phyloP scores from a whole-genome alignment of 2,888 invertebrate genomes.

The Chloroclystis v-ata region DNA sequence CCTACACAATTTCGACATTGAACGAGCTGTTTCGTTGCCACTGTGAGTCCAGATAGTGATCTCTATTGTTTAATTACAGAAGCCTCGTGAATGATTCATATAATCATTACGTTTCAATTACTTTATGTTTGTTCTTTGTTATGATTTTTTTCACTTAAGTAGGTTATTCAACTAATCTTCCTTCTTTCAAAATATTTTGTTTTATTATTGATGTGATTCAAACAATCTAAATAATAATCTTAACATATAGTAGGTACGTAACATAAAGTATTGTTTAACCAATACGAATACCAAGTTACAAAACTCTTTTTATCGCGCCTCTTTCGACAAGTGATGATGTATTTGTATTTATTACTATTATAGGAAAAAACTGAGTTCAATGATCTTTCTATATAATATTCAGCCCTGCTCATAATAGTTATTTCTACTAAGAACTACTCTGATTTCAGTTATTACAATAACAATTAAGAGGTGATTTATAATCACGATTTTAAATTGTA shows the following conservation, averaged over 20 bases:
- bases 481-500: no score
- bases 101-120: conserved; percentile 16
- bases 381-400: conserved; percentile 7
- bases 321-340: conserved; percentile 18
- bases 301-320: neutral
- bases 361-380: neutral
- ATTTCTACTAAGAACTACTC: no score
- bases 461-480: no score
- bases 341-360: conserved; percentile 5
- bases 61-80: conserved; percentile 27
- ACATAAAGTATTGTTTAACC: no score
- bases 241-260: neutral
- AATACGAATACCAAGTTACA: no score
- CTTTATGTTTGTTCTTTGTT: conserved; percentile 17
- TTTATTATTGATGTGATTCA: no score
- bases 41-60: conserved; percentile 20
- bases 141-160: neutral
- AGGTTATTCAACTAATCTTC: no score
- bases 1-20: no score
- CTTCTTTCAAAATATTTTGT: no score
- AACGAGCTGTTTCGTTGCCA: neutral
- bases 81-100: conserved; percentile 26
- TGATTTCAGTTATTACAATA: neutral
- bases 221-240: no score
- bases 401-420: no score